A percentile compares a stretch with the other conserved stretches of the same genome.
phyloP scores from a whole-genome alignment of 37 sponge, comb jelly and placozoan genomes.

The Amphimedon queenslandica region DNA sequence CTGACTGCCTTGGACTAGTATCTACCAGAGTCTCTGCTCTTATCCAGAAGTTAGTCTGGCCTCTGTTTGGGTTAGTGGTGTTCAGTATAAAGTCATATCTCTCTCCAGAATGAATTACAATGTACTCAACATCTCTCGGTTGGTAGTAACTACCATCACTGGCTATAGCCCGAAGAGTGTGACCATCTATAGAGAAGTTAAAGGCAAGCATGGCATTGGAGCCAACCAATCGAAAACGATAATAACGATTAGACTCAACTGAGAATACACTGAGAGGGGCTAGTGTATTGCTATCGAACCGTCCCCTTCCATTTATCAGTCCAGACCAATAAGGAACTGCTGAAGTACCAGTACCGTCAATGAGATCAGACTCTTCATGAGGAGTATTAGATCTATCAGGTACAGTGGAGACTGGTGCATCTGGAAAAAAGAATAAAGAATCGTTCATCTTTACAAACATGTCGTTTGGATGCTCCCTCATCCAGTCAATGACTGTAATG shows the following conservation, averaged over 20 bases:
- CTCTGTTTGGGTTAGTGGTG: conserved; percentile 26
- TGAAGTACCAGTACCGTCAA: conserved; percentile 41
- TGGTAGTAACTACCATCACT: conserved; percentile 61
- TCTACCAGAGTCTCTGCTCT: conserved; percentile 71
- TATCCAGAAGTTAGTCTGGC: conserved; percentile 62
- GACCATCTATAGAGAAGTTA: conserved; percentile 68
- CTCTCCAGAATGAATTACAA: no score
- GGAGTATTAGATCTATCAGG: conserved; percentile 11
- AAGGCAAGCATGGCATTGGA: conserved; percentile 41
- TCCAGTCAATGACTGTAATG: conserved; percentile 60
- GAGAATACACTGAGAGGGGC: no score
- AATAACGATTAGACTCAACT: no score
- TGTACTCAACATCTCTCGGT: conserved; percentile 51
- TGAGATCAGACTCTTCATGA: conserved; percentile 5
- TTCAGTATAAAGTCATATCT: conserved; percentile 64
- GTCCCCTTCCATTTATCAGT: no score
- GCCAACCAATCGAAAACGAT: conserved; percentile 72
- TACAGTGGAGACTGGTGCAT: conserved; percentile 9
- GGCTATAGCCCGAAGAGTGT: conserved; percentile 62
- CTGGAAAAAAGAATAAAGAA: conserved; percentile 21
- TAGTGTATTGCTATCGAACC: conserved; percentile 49
- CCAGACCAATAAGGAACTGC: conserved; percentile 50
- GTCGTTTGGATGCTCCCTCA: conserved; percentile 29
- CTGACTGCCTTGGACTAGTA: not conserved
- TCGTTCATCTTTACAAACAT: conserved; percentile 17